Base-by-base conservation (phyloP, 2,113 vertebrate species). In the Poecilia latipinna region DNA sequence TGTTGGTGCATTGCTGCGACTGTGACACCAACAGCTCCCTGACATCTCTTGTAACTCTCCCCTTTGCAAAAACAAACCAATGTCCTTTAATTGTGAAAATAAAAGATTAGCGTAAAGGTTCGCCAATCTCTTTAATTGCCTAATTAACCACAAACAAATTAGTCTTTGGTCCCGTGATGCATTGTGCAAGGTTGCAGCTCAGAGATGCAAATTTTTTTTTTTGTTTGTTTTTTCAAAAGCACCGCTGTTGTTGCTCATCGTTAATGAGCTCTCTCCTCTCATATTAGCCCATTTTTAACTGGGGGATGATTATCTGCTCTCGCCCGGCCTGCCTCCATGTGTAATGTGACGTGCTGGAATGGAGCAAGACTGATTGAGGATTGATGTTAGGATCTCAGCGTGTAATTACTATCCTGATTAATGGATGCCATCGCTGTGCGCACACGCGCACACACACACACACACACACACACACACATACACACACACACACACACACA, bases 401-500 rank as follows among this genome's bases (percentile, higher is more conserved):
- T 75, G 69, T 90, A 92, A 93, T 93, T 93, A 90, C 86, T 86
- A 86, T 86, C 86, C 74, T 87, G 88, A 92, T 92, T 90, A 78
- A 92, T 90, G 79, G 72, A 26, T 60, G n/a, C 28, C 67, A 61
- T 70, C 22, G 51, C 11, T 60, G 26, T n/a, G 61, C 65, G 28
- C 26, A 26, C 26, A 26, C 28, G 28, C 28, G 28, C 28, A 33
- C 66, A 37, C 35, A 35, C 29, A 29, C 29, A 29, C 29, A 37
- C 78, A 65, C 42, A 60, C 71, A 68, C 75, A 33, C 66, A 12
- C 35, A 35, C 29, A 2, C 29, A 29, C 29, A 29, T 2, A 37
- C 78, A 65, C 42, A 60, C 71, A 68, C 75, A 33, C 66, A 37
- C 35, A 35, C 29, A 29, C 29, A 29, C 29, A 29, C 29, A 37